Evolutionary conservation across 1,140 invertebrate genomes (phyloP).

Genomic region (Diprion similis): DNA sequence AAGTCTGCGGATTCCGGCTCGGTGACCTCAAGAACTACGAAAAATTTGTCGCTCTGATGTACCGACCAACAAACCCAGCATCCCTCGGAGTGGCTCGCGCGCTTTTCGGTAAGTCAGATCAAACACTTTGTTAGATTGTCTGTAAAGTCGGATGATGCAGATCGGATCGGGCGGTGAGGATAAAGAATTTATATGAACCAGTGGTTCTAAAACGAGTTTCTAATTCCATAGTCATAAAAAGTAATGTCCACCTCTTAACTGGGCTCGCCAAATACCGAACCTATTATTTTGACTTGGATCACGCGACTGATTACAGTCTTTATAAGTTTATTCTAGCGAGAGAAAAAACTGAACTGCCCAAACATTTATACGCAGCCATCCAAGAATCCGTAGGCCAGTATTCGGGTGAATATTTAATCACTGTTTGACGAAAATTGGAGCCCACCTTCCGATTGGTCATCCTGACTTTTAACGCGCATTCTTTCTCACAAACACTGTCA

Average conservation of each 20-base stretch:
- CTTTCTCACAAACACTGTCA: not conserved
- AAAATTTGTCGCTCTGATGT: constrained; percentile 65
- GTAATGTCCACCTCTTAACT: not conserved
- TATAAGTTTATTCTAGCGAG: too few species aligned
- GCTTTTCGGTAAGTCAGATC: constrained; percentile 73
- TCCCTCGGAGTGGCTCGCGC: constrained; percentile 78
- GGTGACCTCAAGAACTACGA: constrained; percentile 41
- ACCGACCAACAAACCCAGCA: constrained; percentile 75
- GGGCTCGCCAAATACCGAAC: too few species aligned
- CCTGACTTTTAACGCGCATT: not conserved
- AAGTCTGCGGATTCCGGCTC: constrained; percentile 36
- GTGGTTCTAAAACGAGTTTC: constrained; percentile 35
- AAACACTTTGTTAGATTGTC: constrained; percentile 15
- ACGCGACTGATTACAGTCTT: too few species aligned
- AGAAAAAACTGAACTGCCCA: too few species aligned
- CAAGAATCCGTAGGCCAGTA: not conserved
- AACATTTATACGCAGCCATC: not conserved
- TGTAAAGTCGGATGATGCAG: constrained; percentile 32
- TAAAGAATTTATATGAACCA: constrained; percentile 19
- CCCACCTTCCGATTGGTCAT: constrained; percentile 22
- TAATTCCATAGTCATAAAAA: constrained; percentile 24
- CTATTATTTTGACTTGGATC: too few species aligned
- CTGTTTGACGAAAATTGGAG: constrained; percentile 16
- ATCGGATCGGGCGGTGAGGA: constrained; percentile 13
- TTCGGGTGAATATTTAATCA: constrained; percentile 17